Percentiles rank a stretch among this genome's conserved stretches.
These are phyloP conservation scores for Calameuta idolon DNA, from an alignment of 2,888 invertebrate species.

Conservation along the genomic window DNA sequence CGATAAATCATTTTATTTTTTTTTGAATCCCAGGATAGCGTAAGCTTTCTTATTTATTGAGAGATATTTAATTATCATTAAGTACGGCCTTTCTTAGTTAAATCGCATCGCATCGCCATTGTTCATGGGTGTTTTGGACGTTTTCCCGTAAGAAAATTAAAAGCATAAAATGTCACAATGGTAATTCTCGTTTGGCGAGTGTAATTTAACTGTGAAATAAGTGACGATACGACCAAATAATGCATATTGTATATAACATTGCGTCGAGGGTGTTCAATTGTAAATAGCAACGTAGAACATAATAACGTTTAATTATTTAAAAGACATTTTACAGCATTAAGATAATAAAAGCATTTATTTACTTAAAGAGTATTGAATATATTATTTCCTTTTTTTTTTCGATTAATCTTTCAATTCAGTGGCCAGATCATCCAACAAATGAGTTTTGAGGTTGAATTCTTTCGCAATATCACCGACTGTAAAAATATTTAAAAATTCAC, in stretches of 20 bases:
- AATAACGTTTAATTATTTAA: slow-evolving; percentile 30
- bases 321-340: slow-evolving; percentile 17
- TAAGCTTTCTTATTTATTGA: neutral
- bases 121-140: neutral
- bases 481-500: neutral
- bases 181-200: neutral
- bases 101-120: neutral
- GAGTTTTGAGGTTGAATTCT: neutral
- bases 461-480: neutral
- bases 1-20: neutral
- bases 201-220: neutral
- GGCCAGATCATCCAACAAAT: slow-evolving; percentile 33
- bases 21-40: neutral
- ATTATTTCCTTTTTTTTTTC: neutral
- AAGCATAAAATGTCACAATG: neutral
- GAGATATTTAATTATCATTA: neutral
- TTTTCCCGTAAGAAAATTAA: neutral
- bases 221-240: slow-evolving; percentile 33
- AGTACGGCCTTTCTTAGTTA: neutral
- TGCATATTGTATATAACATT: slow-evolving; percentile 37
- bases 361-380: slow-evolving; percentile 1
- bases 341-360: slow-evolving; percentile 26
- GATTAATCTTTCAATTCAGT: slow-evolving; percentile 32
- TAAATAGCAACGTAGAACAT: slow-evolving; percentile 30
- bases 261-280: slow-evolving; percentile 29